Percentiles rank a stretch among this genome's conserved stretches.
Conservation (phyloP, 2,797 vertebrate genomes). For the Gila robusta region DNA sequence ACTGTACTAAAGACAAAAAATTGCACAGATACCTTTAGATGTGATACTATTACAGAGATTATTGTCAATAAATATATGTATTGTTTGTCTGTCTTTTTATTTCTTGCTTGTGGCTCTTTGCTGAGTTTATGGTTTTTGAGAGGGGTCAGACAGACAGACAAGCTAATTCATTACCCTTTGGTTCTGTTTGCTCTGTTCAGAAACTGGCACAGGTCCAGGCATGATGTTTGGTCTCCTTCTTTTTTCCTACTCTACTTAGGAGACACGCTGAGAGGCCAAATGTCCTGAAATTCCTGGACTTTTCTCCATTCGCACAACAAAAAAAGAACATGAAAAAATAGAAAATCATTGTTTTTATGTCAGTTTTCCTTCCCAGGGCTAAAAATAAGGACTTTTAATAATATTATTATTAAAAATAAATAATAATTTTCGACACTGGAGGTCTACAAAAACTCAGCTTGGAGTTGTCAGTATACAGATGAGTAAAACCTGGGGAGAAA, state of each 20-base stretch:
- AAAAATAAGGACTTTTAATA: slow-evolving; percentile 11
- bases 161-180: slow-evolving; percentile 45
- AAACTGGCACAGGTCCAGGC: slow-evolving; percentile 50
- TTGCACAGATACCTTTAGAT: background rate
- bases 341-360: slow-evolving; percentile 37
- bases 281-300: slow-evolving; percentile 54
- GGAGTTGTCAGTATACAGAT: background rate
- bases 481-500: slow-evolving; percentile 12
- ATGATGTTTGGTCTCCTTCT: slow-evolving; percentile 40
- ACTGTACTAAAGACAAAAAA: background rate
- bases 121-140: slow-evolving; percentile 43
- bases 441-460: background rate
- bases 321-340: slow-evolving; percentile 38
- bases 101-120: slow-evolving; percentile 21
- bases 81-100: background rate
- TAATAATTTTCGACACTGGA: background rate
- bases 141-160: slow-evolving; percentile 32
- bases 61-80: background rate
- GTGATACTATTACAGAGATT: background rate
- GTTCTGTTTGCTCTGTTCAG: slow-evolving; percentile 35
- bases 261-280: slow-evolving; percentile 47
- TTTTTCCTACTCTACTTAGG: slow-evolving; percentile 29
- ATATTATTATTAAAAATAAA: too few relatives aligned
- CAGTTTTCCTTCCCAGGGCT: slow-evolving; percentile 30
- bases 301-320: slow-evolving; percentile 51